These are phyloP conservation scores for Steinernema carpocapsae DNA, from an alignment of 2,888 invertebrate species.

Conservation along the genomic window DNA sequence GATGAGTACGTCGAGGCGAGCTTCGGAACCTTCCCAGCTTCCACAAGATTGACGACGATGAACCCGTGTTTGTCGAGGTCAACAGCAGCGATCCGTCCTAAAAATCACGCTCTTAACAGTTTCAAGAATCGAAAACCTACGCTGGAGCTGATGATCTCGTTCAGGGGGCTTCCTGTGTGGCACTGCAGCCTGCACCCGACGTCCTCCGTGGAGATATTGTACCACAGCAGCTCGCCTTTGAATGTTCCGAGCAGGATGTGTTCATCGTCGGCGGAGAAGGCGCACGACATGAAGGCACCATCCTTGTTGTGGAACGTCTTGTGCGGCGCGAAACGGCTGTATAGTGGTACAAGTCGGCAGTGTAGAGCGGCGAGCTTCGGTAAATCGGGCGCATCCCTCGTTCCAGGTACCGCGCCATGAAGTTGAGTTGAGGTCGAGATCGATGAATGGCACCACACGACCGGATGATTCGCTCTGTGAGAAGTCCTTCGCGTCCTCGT, in stretches of 20 bases:
- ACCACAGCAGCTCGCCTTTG: slow-evolving; percentile 86
- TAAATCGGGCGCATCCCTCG: background rate
- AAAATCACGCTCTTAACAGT: slow-evolving; percentile 2
- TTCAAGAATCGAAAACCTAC: too few relatives aligned
- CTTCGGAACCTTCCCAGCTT: slow-evolving; percentile 72
- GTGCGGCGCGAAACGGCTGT: slow-evolving; percentile 76
- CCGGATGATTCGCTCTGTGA: background rate
- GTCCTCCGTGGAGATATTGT: slow-evolving; percentile 81
- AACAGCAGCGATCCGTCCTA: slow-evolving; percentile 75
- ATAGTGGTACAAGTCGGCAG: slow-evolving; percentile 71
- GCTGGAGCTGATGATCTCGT: slow-evolving; percentile 60
- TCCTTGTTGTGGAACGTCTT: slow-evolving; percentile 78
- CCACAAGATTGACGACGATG: slow-evolving; percentile 84
- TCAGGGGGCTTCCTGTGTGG: slow-evolving; percentile 77
- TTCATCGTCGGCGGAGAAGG: slow-evolving; percentile 76
- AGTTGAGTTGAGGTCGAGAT: slow-evolving; percentile 76
- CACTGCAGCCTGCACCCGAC: slow-evolving; percentile 83
- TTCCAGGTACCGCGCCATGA: slow-evolving; percentile 72
- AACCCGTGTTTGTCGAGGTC: slow-evolving; percentile 84
- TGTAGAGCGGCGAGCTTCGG: background rate
- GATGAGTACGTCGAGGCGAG: slow-evolving; percentile 74
- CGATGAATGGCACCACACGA: slow-evolving; percentile 77
- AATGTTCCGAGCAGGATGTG: slow-evolving; percentile 86
- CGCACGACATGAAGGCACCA: slow-evolving; percentile 80
- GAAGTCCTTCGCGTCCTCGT: slow-evolving; percentile 46